Evolutionary conservation across 2,888 invertebrate genomes (phyloP), one percentile per base, ranked within the genome.

Genomic region (Lymantria monacha): DNA sequence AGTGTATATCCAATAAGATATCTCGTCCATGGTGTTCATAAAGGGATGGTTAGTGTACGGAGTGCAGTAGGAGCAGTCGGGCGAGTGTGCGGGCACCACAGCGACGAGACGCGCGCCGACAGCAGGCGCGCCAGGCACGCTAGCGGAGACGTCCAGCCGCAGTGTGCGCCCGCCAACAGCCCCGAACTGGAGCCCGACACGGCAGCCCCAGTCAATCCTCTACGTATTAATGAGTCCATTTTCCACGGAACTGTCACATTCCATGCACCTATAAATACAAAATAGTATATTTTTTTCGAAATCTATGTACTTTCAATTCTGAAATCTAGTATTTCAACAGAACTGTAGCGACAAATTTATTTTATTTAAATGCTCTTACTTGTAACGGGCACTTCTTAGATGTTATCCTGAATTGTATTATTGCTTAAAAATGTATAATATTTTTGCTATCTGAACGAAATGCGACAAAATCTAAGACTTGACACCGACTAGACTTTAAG

Each of bases 11-110:
- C 91, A 92, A 61, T 81, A 90, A 0, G 83, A 72, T 73, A 92
- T 91, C 69, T 91, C 91, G 58, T 91, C 90, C 86, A 90, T 89
- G 58, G 77, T 81, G 78, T 64, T 87, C 81, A 87, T 86, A 86
- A 86, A 85, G 85, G 85, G 85, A 83, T 43, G 9, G 60, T 68
- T 60, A 42, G 55, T 12, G 52, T 49, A 57, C n/a, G 38, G 42
- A 46, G 44, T 43, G 44, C 50, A 51, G 52, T 54, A 49, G 55
- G 47, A 49, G 53, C 57, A 51, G 51, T 47, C 37, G 53, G 46
- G 44, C 49, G 51, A 53, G 54, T 54, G 53, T 47, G 59, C 53
- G 46, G 63, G 53, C 51, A 46, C 61, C 63, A 63, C 44, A 44
- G 55, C 36, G 66, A 62, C 56, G 53, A 42, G 46, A 55, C 54